These are phyloP conservation scores for Hipparchia sbordonii DNA, from an alignment of 2,888 invertebrate genomes.

Conservation along the genomic window DNA sequence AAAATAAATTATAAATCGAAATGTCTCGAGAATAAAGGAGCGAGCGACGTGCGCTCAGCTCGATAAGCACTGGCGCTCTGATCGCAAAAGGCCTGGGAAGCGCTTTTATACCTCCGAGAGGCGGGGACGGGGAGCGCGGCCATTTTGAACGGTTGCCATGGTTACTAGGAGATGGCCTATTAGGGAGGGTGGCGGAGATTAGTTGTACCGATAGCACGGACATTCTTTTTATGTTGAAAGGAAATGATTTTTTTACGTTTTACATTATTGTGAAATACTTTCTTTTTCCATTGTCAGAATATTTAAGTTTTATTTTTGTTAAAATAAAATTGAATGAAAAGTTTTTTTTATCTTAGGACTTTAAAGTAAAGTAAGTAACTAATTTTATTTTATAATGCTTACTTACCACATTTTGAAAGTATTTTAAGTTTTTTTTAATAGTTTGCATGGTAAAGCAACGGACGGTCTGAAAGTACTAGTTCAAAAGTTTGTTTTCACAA, in stretches of 20 bases:
- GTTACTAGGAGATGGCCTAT: slow-evolving; percentile 81
- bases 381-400: too few species aligned
- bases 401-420: too few species aligned
- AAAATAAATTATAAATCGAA: slow-evolving; percentile 49
- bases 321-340: slow-evolving; percentile 12
- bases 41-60: slow-evolving; percentile 54
- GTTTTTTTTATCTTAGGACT: neutral
- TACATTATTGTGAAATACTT: slow-evolving; percentile 10
- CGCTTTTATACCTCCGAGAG: slow-evolving; percentile 67
- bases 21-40: slow-evolving; percentile 53
- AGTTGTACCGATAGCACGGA: slow-evolving; percentile 68
- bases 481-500: too few species aligned
- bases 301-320: neutral
- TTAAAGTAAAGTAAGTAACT: neutral
- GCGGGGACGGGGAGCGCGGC: slow-evolving; percentile 64
- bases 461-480: neutral
- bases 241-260: slow-evolving; percentile 32
- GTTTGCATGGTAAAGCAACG: too few species aligned
- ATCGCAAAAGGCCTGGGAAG: slow-evolving; percentile 53
- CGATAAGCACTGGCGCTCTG: slow-evolving; percentile 75
- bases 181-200: slow-evolving; percentile 81
- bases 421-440: too few species aligned
- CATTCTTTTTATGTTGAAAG: slow-evolving; percentile 37
- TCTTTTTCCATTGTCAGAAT: neutral
- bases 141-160: slow-evolving; percentile 76